Percentiles rank a stretch among this genome's conserved stretches.
These are phyloP conservation scores for Batillaria attramentaria DNA, from an alignment of 1,140 invertebrate species.

Conservation along the genomic window DNA sequence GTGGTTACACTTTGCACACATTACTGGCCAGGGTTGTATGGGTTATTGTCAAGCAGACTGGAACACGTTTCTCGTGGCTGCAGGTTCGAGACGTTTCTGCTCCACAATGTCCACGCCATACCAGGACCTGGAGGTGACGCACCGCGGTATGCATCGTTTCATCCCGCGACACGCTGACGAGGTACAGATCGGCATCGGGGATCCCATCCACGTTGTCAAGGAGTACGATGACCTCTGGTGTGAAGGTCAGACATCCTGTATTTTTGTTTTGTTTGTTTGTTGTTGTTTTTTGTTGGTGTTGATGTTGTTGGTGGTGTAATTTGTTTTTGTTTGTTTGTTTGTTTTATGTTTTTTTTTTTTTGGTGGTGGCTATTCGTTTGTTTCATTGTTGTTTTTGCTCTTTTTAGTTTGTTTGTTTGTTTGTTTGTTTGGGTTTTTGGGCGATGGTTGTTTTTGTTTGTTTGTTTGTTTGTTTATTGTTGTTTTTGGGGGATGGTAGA, in stretches of 20 bases:
- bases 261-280: background rate
- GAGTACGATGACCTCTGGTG: conserved; percentile 98
- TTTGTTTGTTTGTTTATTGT: no score
- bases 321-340: no score
- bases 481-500: no score
- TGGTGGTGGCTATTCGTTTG: no score
- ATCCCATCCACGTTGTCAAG: conserved; percentile 96
- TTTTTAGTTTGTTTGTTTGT: no score
- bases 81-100: conserved; percentile 51
- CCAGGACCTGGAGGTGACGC: conserved; percentile 76
- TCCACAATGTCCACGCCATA: conserved; percentile 45
- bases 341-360: no score
- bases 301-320: no score
- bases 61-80: conserved; percentile 3
- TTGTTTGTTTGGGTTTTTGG: no score
- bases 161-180: conserved; percentile 95
- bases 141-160: conserved; percentile 95
- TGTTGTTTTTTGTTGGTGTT: background rate
- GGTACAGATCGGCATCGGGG: conserved; percentile 96
- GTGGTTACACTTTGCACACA: no score
- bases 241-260: conserved; percentile 78
- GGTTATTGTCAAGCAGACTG: background rate
- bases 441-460: no score
- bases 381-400: no score
- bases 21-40: background rate